Evolutionary conservation across 2,113 vertebrate species (phyloP), one percentile per base, ranked within the genome.

Genomic region (Anoplopoma fimbria): DNA sequence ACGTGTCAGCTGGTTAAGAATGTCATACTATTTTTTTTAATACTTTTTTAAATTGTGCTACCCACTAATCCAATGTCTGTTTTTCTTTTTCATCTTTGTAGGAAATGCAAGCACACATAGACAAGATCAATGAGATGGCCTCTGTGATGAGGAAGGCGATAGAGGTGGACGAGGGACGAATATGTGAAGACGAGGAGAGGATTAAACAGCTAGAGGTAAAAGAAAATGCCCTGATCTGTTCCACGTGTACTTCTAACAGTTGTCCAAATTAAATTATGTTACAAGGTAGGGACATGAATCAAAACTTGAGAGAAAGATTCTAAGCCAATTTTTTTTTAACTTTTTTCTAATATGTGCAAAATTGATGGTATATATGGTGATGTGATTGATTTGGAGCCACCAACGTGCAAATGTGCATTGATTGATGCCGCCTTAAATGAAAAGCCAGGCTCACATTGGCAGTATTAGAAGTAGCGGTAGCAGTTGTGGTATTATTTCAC

Each of bases 81-180:
- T 14, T 77, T 42, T 0, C 19, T 72, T 67, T 9, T 62, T n/a
- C 0, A 1, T 64, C 9, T 57, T 33, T 83, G 12, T 76, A 99
- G 98, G 97, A 99, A 89, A 94, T 99, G 87, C 97, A 98, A 81
- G 96, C 95, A 9, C 98, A 99, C 2, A 95, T 98, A 90, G 97
- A 99, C 91, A 99, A 99, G 87, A 99, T 99, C 38, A 97, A 96
- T 4, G 98, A 99, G 91, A 99, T 99, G 98, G 97, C 98, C 29
- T 97, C 97, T 0, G 98, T 99, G 2, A 99, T 99, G 97, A 96
- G 95, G 81, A 98, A 96, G 85, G 98, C 98, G 7, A 97, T 99
- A 70, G 97, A 99, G 87, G 95, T 98, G 36, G 98, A 99, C 6
- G 98, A 99, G 42, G 97, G 95, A 13, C 95, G 95, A 0, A 90